A percentile compares a stretch with the other conserved stretches of the same genome.
Conservation (phyloP, 2,113 vertebrate genomes). For the Nesospiza acunhae region DNA sequence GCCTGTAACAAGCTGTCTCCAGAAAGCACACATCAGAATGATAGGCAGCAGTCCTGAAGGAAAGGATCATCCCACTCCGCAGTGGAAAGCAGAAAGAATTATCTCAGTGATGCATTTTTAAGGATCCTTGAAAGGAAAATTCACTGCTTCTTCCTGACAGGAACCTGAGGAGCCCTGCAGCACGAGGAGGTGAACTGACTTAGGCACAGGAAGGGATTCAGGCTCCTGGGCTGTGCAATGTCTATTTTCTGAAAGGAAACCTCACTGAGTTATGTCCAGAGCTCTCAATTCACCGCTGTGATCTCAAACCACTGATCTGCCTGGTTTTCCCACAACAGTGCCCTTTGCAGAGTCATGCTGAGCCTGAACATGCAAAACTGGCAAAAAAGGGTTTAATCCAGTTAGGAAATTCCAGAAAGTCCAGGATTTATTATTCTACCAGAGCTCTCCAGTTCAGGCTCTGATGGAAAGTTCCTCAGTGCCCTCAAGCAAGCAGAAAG, state of each 20-base stretch:
- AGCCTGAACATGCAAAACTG: neutral
- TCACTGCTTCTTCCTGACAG: neutral
- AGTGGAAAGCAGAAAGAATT: neutral
- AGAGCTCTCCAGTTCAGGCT: neutral
- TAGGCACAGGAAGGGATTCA: too few relatives aligned
- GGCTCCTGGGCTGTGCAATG: neutral
- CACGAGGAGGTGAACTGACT: neutral
- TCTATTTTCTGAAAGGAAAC: neutral
- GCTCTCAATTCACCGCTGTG: neutral
- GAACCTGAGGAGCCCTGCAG: neutral
- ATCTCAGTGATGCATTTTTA: neutral
- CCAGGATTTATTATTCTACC: neutral
- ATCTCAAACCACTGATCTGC: neutral
- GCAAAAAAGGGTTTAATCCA: neutral
- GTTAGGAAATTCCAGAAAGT: neutral
- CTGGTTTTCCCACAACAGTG: neutral
- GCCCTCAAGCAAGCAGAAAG: neutral
- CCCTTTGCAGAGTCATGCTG: neutral
- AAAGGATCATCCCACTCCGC: neutral
- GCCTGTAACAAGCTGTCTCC: neutral
- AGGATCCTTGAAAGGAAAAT: neutral
- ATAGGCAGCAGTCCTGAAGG: neutral
- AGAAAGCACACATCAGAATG: conserved; percentile 18
- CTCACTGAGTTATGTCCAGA: neutral
- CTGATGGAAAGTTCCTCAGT: neutral